phyloP scores from a whole-genome alignment of 2,113 vertebrate genomes.

The Cyanoderma ruficeps region DNA sequence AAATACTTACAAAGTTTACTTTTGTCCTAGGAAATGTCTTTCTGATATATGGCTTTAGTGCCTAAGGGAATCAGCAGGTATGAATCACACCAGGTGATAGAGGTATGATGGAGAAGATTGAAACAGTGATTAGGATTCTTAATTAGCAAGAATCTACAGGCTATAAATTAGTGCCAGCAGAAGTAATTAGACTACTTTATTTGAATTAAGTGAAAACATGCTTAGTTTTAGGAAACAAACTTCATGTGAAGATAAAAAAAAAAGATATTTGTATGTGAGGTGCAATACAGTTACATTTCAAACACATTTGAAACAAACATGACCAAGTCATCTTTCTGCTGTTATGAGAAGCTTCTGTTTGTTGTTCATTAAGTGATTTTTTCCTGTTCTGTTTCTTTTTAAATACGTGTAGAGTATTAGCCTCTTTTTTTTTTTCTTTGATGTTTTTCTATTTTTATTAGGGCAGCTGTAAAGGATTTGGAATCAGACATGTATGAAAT shows the following conservation, averaged over 20 bases:
- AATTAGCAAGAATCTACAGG: constrained; percentile 56
- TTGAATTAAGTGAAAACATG: neutral
- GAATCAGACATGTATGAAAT: neutral
- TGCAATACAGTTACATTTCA: neutral
- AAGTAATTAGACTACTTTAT: constrained; percentile 42
- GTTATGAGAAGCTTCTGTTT: neutral
- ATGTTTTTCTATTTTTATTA: neutral
- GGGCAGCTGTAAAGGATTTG: neutral
- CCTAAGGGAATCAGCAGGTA: constrained; percentile 41
- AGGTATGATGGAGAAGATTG: constrained; percentile 29
- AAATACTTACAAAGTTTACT: constrained; percentile 17
- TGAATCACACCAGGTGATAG: constrained; percentile 45
- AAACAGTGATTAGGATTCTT: constrained; percentile 55
- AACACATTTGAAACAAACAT: neutral
- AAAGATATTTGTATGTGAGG: neutral
- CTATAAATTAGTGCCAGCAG: constrained; percentile 50
- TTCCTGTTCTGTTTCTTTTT: neutral
- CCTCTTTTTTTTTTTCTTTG: neutral
- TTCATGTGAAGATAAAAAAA: neutral
- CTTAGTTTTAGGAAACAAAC: neutral
- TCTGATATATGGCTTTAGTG: constrained; percentile 29
- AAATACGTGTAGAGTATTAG: neutral
- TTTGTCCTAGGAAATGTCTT: constrained; percentile 23
- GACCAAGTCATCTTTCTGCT: neutral
- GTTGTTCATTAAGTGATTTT: neutral